Percentiles rank a stretch among this genome's conserved stretches.
These are phyloP conservation scores for Pectinophora gossypiella DNA, from an alignment of 1,140 invertebrate genomes.

Conservation along the genomic window DNA sequence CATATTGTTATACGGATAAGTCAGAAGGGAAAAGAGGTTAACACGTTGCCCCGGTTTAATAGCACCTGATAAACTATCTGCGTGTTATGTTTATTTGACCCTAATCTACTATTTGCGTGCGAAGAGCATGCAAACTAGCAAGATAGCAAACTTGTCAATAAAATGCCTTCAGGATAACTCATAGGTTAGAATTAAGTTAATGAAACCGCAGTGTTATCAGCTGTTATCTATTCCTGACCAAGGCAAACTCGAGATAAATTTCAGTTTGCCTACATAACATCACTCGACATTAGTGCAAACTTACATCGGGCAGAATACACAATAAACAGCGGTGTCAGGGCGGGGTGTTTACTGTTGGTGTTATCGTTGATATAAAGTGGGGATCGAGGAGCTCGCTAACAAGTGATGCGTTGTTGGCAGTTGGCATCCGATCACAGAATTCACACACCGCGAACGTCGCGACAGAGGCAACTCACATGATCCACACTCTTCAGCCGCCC, in stretches of 20 bases:
- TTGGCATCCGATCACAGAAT: slow-evolving; percentile 44
- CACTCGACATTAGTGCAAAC: slow-evolving; percentile 13
- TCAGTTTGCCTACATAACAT: too few species aligned
- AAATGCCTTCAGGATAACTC: too few species aligned
- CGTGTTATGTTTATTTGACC: too few species aligned
- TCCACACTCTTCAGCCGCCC: slow-evolving; percentile 28
- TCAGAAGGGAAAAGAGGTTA: too few species aligned
- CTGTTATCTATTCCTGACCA: slow-evolving; percentile 27
- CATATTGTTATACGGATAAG: too few species aligned
- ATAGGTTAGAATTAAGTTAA: too few species aligned
- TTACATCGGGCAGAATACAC: slow-evolving; percentile 1
- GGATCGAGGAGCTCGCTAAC: slow-evolving; percentile 31
- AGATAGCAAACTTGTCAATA: too few species aligned
- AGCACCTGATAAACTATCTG: too few species aligned
- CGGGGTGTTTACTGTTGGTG: slow-evolving; percentile 46
- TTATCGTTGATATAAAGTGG: slow-evolving; percentile 36
- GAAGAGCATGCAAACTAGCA: too few species aligned
- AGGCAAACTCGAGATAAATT: too few species aligned
- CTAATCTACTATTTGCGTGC: too few species aligned
- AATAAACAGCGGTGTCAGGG: slow-evolving; percentile 1
- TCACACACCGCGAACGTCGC: slow-evolving; percentile 32
- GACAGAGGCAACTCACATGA: slow-evolving; percentile 45
- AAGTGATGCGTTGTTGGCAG: slow-evolving; percentile 54
- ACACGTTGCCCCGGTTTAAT: too few species aligned
- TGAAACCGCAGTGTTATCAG: slow-evolving; percentile 8